A percentile compares a stretch with the other conserved stretches of the same genome.
These are phyloP conservation scores for Paraescarpia echinospica DNA, from an alignment of 1,140 invertebrate genomes.

Conservation along the genomic window DNA sequence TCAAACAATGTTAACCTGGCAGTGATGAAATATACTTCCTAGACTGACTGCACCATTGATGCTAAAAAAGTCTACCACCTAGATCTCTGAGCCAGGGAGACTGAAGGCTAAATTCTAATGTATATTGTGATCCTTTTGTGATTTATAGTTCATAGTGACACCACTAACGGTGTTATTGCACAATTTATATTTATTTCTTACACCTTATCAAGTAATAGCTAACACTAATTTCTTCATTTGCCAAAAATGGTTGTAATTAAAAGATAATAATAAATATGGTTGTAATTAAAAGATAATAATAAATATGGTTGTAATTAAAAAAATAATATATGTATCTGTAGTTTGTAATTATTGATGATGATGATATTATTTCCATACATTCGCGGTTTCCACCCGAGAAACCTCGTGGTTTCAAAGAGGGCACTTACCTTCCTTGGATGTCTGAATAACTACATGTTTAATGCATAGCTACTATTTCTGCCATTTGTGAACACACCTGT, in stretches of 20 bases:
- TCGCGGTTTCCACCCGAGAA: constrained; percentile 23
- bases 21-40: background rate
- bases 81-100: background rate
- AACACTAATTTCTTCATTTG: too few relatives aligned
- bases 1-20: background rate
- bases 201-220: too few relatives aligned
- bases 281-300: too few relatives aligned
- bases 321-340: background rate
- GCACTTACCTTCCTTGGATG: constrained; percentile 18
- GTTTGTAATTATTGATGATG: background rate
- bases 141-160: too few relatives aligned
- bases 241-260: too few relatives aligned
- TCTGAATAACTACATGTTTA: background rate
- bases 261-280: too few relatives aligned
- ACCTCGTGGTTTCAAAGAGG: background rate
- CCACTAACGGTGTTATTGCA: too few relatives aligned
- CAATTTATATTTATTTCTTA: too few relatives aligned
- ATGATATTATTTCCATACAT: constrained; percentile 16
- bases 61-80: background rate
- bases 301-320: background rate
- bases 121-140: too few relatives aligned
- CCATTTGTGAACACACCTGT: too few relatives aligned
- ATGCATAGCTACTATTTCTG: too few relatives aligned
- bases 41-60: background rate
- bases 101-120: too few relatives aligned